Evolutionary conservation across 1,140 invertebrate species (phyloP).

Genomic region (Meloidogyne hapla): DNA sequence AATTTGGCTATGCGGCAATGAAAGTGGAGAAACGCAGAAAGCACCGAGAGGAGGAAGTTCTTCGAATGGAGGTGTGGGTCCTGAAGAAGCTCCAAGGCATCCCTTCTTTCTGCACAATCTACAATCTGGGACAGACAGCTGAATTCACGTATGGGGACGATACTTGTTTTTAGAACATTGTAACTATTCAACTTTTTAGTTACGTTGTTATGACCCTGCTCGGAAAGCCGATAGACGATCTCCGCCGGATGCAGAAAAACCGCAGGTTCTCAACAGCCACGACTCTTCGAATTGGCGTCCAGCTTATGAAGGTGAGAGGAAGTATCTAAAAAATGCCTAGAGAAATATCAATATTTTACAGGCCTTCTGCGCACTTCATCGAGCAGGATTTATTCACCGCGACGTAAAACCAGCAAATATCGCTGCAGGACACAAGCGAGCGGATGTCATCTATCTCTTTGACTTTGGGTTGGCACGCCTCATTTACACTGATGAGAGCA

Average conservation of each 20-base stretch:
- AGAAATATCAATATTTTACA: not conserved
- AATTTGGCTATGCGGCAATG: not conserved
- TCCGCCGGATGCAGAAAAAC: not conserved
- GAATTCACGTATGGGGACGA: not conserved
- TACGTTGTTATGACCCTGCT: not conserved
- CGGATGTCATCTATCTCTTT: not conserved
- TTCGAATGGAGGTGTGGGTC: not conserved
- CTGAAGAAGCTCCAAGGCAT: not conserved
- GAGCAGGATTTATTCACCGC: not conserved
- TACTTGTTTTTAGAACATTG: not conserved
- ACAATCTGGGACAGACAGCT: not conserved
- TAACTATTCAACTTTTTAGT: not conserved
- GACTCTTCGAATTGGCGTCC: not conserved
- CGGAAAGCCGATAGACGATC: not conserved
- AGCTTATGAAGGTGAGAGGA: not conserved
- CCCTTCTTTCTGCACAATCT: not conserved
- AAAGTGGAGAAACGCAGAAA: slow-evolving; percentile 1
- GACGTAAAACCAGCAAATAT: not conserved
- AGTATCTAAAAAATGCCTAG: not conserved
- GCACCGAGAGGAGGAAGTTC: not conserved
- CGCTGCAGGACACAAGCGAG: not conserved
- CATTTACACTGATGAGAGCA: not conserved
- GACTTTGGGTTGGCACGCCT: not conserved
- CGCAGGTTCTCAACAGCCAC: not conserved
- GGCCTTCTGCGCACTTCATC: not conserved